Evolutionary conservation across 1,140 invertebrate genomes (phyloP).

Genomic region (Drosophila burlai): DNA sequence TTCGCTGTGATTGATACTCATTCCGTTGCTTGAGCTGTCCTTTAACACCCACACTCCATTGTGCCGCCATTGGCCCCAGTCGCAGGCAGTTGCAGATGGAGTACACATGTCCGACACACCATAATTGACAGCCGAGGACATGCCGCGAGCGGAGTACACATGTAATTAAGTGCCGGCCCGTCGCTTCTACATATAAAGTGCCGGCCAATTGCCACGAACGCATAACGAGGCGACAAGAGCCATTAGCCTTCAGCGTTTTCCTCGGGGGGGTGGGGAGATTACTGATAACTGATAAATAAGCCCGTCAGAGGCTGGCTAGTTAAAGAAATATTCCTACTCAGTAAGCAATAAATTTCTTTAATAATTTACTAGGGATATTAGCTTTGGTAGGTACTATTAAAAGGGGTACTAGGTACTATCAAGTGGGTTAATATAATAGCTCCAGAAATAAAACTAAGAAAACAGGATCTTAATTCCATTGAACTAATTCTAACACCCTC

Average conservation of each 20-base stretch:
- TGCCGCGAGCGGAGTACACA: conserved; percentile 51
- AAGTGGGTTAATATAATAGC: too few species aligned
- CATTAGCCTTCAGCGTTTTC: conserved; percentile 11
- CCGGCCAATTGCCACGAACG: conserved; percentile 44
- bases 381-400: background rate
- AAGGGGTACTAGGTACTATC: too few species aligned
- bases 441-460: too few species aligned
- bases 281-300: conserved; percentile 12
- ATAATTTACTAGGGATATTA: background rate
- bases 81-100: conserved; percentile 17
- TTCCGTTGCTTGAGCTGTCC: conserved; percentile 12
- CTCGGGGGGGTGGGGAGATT: background rate
- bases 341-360: background rate
- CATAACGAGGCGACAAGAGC: conserved; percentile 62
- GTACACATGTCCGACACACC: conserved; percentile 70
- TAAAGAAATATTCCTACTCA: conserved; percentile 9
- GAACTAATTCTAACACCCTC: too few species aligned
- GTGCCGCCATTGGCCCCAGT: background rate
- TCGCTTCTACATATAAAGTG: conserved; percentile 59
- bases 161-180: conserved; percentile 74
- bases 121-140: conserved; percentile 70
- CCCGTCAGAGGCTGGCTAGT: background rate
- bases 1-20: conserved; percentile 74
- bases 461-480: too few species aligned
- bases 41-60: background rate